Base-by-base conservation (phyloP, 2,888 invertebrate genomes). In the Machimus rusticus region DNA sequence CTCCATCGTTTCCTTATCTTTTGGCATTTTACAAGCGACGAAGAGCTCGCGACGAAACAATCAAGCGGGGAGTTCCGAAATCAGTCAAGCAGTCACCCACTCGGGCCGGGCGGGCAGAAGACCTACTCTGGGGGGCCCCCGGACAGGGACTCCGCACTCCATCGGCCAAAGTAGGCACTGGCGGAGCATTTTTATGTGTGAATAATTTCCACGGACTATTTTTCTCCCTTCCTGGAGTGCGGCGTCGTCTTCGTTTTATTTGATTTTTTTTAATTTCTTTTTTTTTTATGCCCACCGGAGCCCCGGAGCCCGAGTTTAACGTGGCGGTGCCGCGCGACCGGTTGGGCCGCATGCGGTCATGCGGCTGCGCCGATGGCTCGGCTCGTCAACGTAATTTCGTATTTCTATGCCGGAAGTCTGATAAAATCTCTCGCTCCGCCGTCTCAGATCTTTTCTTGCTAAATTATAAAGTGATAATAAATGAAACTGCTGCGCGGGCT, bases 151-250 rank as follows among this genome's bases (percentile, higher is more conserved):
- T 51, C 51, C 51, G 51, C 51, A 51, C 66, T 87, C 87, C 82
- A 87, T 88, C 86, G 82, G 74, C 86, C 84, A 79, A 87, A 87
- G 79, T 79, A 87, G 79, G 79, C 66, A 87, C 85, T 46, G 46
- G 31, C 85, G 43, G 81, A 81, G 28, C 81, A 88, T 88, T 88
- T 89, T 88, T 89, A 89, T 89, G 89, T 88, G 89, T 88, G 88
- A 89, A 89, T 88, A 88, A 88, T 89, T 89, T 88, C 87, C 88
- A 89, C 87, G 87, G 88, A 88, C 89, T 87, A 88, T 88, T 51
- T 51, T 88, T 84, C 85, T 79, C 86, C 86, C 66, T 87, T 86
- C 86, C 86, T 77, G 39, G 39, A 77, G 37, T 31, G 14, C 23
- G 34, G 23, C 86, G 23, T 77, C 55, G 46, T 86, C 57, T 28